phyloP scores from a whole-genome alignment of 2,888 invertebrate species.

The Leucophora obtusa region DNA sequence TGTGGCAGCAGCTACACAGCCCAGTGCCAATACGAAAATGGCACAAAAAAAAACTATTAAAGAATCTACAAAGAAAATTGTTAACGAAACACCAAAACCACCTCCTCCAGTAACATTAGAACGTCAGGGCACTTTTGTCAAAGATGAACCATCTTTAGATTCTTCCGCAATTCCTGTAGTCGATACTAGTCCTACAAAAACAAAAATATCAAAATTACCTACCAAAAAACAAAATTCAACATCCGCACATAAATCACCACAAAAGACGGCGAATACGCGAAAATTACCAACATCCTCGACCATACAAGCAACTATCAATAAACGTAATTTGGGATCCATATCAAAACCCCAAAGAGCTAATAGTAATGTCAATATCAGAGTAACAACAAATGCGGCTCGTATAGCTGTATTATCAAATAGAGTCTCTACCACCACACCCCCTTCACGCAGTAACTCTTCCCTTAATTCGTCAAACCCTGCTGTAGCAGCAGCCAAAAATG shows the following conservation, averaged over 20 bases:
- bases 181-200: conserved; percentile 71
- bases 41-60: conserved; percentile 68
- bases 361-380: conserved; percentile 74
- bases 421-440: conserved; percentile 76
- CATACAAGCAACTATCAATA: conserved; percentile 25
- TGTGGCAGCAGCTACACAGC: conserved; percentile 22
- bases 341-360: conserved; percentile 76
- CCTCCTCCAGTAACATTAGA: conserved; percentile 80
- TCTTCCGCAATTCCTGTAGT: conserved; percentile 76
- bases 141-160: conserved; percentile 83
- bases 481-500: conserved; percentile 59
- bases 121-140: conserved; percentile 94
- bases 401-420: conserved; percentile 70
- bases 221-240: conserved; percentile 67
- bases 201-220: conserved; percentile 74
- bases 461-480: conserved; percentile 68
- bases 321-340: conserved; percentile 62
- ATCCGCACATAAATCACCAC: conserved; percentile 69
- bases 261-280: conserved; percentile 62
- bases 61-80: conserved; percentile 8
- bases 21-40: conserved; percentile 52
- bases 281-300: conserved; percentile 58
- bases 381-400: conserved; percentile 71
- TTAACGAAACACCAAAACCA: conserved; percentile 53
- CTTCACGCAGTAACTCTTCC: conserved; percentile 78